Conservation (phyloP, 30 jellyfish, hydroid and myxozoan genomes). For the Chrysaora quinquecirrha region DNA sequence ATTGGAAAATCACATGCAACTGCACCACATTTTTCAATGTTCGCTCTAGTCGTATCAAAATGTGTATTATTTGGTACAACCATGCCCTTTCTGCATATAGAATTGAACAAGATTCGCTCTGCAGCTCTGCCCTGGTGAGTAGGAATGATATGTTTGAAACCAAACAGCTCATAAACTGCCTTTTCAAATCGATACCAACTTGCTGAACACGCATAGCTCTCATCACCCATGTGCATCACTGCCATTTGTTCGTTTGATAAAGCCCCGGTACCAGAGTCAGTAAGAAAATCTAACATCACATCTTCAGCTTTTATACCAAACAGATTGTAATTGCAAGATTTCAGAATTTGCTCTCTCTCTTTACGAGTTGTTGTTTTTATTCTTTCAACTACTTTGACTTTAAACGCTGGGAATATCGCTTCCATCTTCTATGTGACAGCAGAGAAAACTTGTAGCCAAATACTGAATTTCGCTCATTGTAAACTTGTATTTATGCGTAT, state of each 20-base stretch:
- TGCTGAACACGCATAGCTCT: slow-evolving; percentile 68
- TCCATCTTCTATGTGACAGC: slow-evolving; percentile 16
- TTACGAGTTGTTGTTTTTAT: slow-evolving; percentile 32
- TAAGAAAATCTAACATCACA: slow-evolving; percentile 69
- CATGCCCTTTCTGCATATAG: slow-evolving; percentile 37
- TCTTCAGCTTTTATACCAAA: slow-evolving; percentile 64
- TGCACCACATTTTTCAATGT: slow-evolving; percentile 66
- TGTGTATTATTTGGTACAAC: slow-evolving; percentile 77
- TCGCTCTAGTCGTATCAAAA: slow-evolving; percentile 75
- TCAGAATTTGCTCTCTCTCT: slow-evolving; percentile 37
- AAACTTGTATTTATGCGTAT: too few species aligned
- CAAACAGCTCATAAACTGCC: slow-evolving; percentile 61
- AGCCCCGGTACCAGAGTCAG: slow-evolving; percentile 84
- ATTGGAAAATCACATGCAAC: slow-evolving; percentile 54
- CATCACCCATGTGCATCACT: slow-evolving; percentile 70
- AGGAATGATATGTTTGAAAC: slow-evolving; percentile 66
- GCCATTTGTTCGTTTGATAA: slow-evolving; percentile 72
- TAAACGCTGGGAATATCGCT: slow-evolving; percentile 58
- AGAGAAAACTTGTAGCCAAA: too few species aligned
- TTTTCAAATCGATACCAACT: slow-evolving; percentile 68
- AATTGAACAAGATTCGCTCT: slow-evolving; percentile 60
- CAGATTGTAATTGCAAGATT: slow-evolving; percentile 39
- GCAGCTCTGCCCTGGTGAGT: slow-evolving; percentile 86
- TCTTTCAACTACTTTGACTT: slow-evolving; percentile 47
- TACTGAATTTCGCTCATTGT: too few species aligned